Conservation (phyloP, 2,888 invertebrate genomes). For the Cryptus viduatorius region DNA sequence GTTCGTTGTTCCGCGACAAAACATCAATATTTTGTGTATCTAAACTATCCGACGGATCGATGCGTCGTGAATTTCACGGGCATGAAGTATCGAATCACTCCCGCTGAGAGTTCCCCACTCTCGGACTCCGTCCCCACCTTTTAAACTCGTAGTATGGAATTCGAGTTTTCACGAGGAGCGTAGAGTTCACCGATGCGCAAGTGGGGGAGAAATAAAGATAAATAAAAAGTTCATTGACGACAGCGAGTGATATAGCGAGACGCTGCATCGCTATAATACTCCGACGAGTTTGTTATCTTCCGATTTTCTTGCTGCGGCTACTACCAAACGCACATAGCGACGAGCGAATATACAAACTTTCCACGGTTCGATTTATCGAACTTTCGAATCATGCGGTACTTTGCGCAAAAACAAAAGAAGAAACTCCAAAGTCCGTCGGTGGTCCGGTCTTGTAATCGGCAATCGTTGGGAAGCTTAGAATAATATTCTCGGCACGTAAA, state of each 20-base stretch:
- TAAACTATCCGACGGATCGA: constrained; percentile 1
- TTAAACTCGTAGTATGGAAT: not conserved
- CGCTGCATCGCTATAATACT: not conserved
- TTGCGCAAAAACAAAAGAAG: too few species aligned
- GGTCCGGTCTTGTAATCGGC: too few species aligned
- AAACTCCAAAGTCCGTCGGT: too few species aligned
- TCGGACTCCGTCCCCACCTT: not conserved
- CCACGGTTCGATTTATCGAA: too few species aligned
- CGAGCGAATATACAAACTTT: too few species aligned
- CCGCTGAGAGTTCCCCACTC: not conserved
- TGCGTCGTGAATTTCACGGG: constrained; percentile 22
- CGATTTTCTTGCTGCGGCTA: not conserved
- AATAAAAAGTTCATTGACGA: constrained; percentile 34
- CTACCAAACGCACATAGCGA: not conserved
- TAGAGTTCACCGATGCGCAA: not conserved
- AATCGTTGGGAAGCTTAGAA: too few species aligned
- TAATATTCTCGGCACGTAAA: too few species aligned
- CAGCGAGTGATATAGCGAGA: not conserved
- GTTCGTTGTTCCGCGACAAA: constrained; percentile 1
- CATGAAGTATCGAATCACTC: constrained; percentile 20
- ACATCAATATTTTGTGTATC: not conserved
- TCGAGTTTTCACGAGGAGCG: constrained; percentile 1
- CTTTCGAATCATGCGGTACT: too few species aligned
- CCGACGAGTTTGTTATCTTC: not conserved
- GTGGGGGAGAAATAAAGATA: not conserved